phyloP scores from a whole-genome alignment of 1,140 invertebrate species.

The Mycetomoellerius zeteki region DNA sequence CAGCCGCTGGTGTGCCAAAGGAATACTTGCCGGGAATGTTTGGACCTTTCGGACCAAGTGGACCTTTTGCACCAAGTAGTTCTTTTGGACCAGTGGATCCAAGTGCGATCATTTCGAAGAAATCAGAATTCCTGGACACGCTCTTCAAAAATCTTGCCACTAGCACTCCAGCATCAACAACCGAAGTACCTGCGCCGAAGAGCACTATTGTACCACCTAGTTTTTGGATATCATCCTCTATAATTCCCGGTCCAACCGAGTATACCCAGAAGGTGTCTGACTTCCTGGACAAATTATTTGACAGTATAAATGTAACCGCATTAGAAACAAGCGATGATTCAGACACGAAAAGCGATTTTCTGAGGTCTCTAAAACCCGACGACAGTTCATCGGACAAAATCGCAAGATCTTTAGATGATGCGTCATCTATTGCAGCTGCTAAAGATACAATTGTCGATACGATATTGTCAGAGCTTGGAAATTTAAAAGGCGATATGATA shows the following conservation, averaged over 20 bases:
- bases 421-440: slow-evolving; percentile 78
- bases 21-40: slow-evolving; percentile 76
- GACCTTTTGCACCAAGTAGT: slow-evolving; percentile 57
- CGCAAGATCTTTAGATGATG: slow-evolving; percentile 78
- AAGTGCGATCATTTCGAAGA: slow-evolving; percentile 80
- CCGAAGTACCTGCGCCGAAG: slow-evolving; percentile 68
- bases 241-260: slow-evolving; percentile 80
- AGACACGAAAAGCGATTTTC: slow-evolving; percentile 60
- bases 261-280: slow-evolving; percentile 81
- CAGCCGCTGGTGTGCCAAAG: slow-evolving; percentile 40
- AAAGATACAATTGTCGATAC: slow-evolving; percentile 82
- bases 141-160: slow-evolving; percentile 82
- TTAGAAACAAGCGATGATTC: not conserved
- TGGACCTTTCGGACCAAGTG: slow-evolving; percentile 66
- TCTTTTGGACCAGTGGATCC: slow-evolving; percentile 78
- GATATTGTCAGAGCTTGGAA: slow-evolving; percentile 80
- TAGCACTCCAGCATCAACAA: slow-evolving; percentile 65
- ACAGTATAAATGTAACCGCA: slow-evolving; percentile 77
- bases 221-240: slow-evolving; percentile 82
- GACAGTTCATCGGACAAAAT: slow-evolving; percentile 57
- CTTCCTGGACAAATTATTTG: slow-evolving; percentile 83
- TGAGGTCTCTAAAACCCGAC: slow-evolving; percentile 71
- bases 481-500: slow-evolving; percentile 82
- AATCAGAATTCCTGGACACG: slow-evolving; percentile 81
- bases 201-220: slow-evolving; percentile 82